These are phyloP conservation scores for Tapirus indicus DNA, from an alignment of 2,797 vertebrate species.

Conservation along the genomic window DNA sequence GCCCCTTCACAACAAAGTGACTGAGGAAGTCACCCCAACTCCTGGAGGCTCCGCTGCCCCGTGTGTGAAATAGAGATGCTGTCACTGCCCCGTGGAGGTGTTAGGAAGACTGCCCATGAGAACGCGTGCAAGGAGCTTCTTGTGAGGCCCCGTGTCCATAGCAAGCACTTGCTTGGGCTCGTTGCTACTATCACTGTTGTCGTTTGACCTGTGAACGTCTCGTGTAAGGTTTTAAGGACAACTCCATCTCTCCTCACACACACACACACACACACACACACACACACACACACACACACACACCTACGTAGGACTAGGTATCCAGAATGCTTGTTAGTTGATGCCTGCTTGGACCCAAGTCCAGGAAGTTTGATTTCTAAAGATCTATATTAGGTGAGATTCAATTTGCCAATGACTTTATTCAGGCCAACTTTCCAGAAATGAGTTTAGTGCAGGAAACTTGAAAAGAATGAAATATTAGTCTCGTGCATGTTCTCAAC, in stretches of 20 bases:
- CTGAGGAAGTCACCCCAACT: background rate
- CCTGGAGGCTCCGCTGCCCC: background rate
- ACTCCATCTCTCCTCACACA: background rate
- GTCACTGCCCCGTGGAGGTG: background rate
- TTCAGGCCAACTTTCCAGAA: background rate
- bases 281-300: background rate
- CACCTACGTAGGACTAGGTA: too few species aligned
- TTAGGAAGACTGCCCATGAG: background rate
- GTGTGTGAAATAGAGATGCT: background rate
- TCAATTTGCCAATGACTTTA: background rate
- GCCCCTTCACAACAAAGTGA: background rate
- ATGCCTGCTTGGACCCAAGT: background rate
- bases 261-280: rapidly evolving
- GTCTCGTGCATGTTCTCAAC: background rate
- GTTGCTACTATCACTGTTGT: rapidly evolving
- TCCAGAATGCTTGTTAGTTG: background rate
- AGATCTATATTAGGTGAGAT: background rate
- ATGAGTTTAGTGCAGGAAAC: background rate
- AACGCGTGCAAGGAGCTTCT: rapidly evolving
- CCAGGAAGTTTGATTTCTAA: background rate
- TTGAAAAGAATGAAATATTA: background rate
- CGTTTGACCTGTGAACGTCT: background rate
- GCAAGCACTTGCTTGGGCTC: rapidly evolving
- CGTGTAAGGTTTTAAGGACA: background rate
- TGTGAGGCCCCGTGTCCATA: rapidly evolving